Percentiles rank a stretch among this genome's conserved stretches.
Conservation (phyloP, 2,888 invertebrate genomes). For the Oxytorus armatus region DNA sequence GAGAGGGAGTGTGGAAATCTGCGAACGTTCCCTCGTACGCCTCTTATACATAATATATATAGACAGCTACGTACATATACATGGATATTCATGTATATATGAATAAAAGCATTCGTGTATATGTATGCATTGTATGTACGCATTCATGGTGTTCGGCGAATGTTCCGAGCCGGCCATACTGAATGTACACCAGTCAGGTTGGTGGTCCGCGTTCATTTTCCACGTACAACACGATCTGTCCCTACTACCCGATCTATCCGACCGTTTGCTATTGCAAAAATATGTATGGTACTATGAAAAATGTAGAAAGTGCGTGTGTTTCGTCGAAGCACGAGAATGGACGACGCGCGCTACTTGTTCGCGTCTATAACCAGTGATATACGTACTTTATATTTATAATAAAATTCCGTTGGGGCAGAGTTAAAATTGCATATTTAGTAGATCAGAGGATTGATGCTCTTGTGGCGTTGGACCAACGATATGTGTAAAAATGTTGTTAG, state of each 20-base stretch:
- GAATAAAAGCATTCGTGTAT: constrained; percentile 24
- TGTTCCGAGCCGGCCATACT: constrained; percentile 59
- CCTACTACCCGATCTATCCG: constrained; percentile 9
- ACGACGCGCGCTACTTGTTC: constrained; percentile 9
- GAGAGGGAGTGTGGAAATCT: constrained; percentile 47
- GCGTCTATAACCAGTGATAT: neutral
- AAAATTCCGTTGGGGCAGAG: neutral
- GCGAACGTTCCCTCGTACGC: constrained; percentile 42
- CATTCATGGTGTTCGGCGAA: constrained; percentile 66
- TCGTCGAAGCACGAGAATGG: constrained; percentile 37
- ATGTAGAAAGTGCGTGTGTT: constrained; percentile 47
- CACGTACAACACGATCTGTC: constrained; percentile 58
- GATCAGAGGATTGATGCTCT: constrained; percentile 6
- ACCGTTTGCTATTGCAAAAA: constrained; percentile 29
- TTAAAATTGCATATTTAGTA: neutral
- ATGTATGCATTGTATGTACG: constrained; percentile 50
- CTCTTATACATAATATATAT: neutral
- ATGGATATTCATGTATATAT: constrained; percentile 29
- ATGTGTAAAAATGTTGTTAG: too few relatives aligned
- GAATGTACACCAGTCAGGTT: constrained; percentile 53
- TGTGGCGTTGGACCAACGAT: constrained; percentile 17
- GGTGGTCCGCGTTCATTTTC: constrained; percentile 67
- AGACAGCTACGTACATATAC: constrained; percentile 11
- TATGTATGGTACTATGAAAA: constrained; percentile 43
- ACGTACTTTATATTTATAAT: neutral